A percentile compares a stretch with the other conserved stretches of the same genome.
Conservation (phyloP, 2,888 invertebrate species). For the Nycteola revayana region DNA sequence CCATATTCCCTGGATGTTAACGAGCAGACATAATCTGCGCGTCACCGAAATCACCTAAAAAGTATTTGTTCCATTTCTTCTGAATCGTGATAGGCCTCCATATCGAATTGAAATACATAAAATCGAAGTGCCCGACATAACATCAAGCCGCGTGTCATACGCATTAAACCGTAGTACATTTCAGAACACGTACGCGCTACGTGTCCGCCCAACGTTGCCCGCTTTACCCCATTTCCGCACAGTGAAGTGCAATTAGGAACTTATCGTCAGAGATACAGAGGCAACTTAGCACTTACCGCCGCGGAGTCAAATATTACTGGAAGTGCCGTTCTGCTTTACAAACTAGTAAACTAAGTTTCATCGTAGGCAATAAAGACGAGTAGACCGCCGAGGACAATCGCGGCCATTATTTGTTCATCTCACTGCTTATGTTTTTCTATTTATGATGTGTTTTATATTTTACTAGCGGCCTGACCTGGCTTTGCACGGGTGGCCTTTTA, state of each 20-base stretch:
- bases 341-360: constrained; percentile 23
- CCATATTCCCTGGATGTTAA: constrained; percentile 19
- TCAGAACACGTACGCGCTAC: constrained; percentile 62
- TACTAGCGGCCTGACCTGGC: too few relatives aligned
- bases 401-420: too few relatives aligned
- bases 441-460: too few relatives aligned
- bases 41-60: constrained; percentile 25
- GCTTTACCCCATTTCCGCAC: constrained; percentile 60
- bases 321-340: constrained; percentile 25
- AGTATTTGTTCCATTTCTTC: constrained; percentile 29
- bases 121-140: constrained; percentile 41
- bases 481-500: too few relatives aligned
- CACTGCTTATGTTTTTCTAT: too few relatives aligned
- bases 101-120: constrained; percentile 44
- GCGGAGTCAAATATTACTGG: constrained; percentile 31
- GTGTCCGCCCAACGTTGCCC: constrained; percentile 52
- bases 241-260: constrained; percentile 71
- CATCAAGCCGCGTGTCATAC: constrained; percentile 43
- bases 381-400: constrained; percentile 16
- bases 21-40: constrained; percentile 20
- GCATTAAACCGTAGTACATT: constrained; percentile 53
- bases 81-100: constrained; percentile 29
- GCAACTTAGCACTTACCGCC: constrained; percentile 45
- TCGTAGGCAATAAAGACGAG: constrained; percentile 19
- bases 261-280: constrained; percentile 58